phyloP scores from a whole-genome alignment of 2,888 invertebrate species.

The Calliopum simillimum region DNA sequence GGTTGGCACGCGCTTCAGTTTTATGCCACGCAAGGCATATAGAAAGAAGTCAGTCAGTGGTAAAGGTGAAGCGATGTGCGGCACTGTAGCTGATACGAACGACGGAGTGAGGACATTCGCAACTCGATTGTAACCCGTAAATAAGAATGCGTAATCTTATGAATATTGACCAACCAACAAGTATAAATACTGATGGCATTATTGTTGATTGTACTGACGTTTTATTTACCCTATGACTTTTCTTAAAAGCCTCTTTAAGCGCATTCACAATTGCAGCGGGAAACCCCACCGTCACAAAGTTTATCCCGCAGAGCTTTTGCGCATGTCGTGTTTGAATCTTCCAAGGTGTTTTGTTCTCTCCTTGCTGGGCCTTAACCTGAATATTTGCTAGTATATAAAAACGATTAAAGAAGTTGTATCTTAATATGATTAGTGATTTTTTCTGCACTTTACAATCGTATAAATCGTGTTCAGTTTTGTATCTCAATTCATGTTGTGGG shows the following conservation, averaged over 20 bases:
- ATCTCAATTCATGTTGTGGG: too few species aligned
- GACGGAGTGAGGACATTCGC: conserved; percentile 32
- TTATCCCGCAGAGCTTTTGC: conserved; percentile 29
- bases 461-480: not conserved
- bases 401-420: conserved; percentile 51
- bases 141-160: conserved; percentile 28
- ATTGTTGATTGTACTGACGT: conserved; percentile 21
- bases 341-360: conserved; percentile 23
- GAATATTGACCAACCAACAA: conserved; percentile 30
- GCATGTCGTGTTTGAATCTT: conserved; percentile 1
- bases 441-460: conserved; percentile 16
- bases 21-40: conserved; percentile 44
- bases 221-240: conserved; percentile 28
- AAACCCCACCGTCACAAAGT: conserved; percentile 37
- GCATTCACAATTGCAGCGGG: conserved; percentile 24
- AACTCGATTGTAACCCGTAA: conserved; percentile 19
- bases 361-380: not conserved
- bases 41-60: conserved; percentile 51
- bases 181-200: conserved; percentile 33
- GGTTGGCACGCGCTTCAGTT: conserved; percentile 67
- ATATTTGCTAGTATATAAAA: conserved; percentile 22
- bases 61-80: conserved; percentile 41
- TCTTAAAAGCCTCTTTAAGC: conserved; percentile 20
- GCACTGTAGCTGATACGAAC: conserved; percentile 40
- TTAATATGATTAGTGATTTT: conserved; percentile 50